phyloP scores from a whole-genome alignment of 2,797 vertebrate genomes.

The Rhinella marina region DNA sequence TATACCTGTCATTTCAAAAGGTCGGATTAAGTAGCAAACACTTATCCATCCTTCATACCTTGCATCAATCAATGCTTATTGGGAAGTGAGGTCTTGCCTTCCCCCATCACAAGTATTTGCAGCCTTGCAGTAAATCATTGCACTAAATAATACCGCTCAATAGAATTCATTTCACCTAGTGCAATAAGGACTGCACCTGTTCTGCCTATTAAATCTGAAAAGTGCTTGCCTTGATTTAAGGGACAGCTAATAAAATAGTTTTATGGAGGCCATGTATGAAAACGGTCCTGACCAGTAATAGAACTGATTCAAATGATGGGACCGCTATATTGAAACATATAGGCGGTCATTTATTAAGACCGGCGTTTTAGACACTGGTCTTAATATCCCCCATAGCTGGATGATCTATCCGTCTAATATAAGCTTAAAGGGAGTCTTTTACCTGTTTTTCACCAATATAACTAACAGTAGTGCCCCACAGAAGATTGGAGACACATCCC shows the following conservation, averaged over 20 bases:
- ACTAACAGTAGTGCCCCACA: no score
- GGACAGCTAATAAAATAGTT: not conserved
- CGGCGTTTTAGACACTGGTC: no score
- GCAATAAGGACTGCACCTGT: not conserved
- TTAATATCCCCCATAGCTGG: no score
- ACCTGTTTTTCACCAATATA: no score
- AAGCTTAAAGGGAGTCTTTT: no score
- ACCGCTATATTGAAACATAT: not conserved
- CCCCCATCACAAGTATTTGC: not conserved
- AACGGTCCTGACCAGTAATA: not conserved
- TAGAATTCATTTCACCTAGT: not conserved
- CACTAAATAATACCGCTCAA: slow-evolving; percentile 5
- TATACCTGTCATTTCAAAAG: slow-evolving; percentile 45
- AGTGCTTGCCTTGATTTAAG: not conserved
- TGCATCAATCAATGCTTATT: not conserved
- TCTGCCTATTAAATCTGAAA: not conserved
- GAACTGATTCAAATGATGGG: not conserved
- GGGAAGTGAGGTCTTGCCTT: not conserved
- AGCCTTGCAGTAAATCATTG: not conserved
- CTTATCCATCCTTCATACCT: slow-evolving; percentile 39
- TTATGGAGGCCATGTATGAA: not conserved
- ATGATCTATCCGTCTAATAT: no score
- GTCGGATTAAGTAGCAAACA: slow-evolving; percentile 55
- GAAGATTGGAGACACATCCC: no score
- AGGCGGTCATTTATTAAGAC: no score